Base-by-base conservation (phyloP, 2,888 invertebrate genomes). In the Lithophane semibrunnea region DNA sequence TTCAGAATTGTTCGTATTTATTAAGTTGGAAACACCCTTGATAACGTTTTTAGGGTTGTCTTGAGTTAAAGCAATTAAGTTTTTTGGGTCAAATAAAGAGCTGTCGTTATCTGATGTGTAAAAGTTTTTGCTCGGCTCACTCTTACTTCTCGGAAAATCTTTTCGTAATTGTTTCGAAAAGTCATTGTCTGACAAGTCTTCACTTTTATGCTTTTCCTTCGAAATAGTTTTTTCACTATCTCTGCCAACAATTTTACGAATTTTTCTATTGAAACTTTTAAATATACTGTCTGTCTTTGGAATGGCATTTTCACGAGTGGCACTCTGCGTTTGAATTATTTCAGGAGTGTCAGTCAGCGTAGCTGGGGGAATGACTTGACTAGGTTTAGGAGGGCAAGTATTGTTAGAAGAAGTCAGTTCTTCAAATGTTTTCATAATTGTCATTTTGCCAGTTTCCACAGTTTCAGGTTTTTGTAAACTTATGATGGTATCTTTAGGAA, bases 211-310 rank as follows among this genome's bases (percentile, higher is more conserved):
- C 16, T 29, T 60, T 16, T 75, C 63, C 0, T 56, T 60, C 49
- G 58, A 60, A 16, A 73, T 74, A 0, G 65, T 56, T 13, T 64
- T 73, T 49, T 61, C 67, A 74, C 73, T 83, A 16, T 42, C 74
- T 37, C 21, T 77, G n/a, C 82, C 54, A 54, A 83, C 83, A n/a
- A 85, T 74, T 44, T 65, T 66, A 56, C 78, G 69, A n/a, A 77
- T 18, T 77, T 12, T 81, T 64, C 29, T 83, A 61, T 71, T 82
- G 8, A 85, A 56, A 65, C 63, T 56, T 69, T 52, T 56, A 0
- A 82, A 58, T 65, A 85, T 49, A 61, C 67, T 73, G 16, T 77
- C 82, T n/a, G 67, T 12, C 47, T 77, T 73, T 52, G 42, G 18
- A 37, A 49, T 24, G 24, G 2, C 3, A 10, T 70, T 29, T 44